Evolutionary conservation across 2,797 vertebrate species (phyloP).

Genomic region (Acanthurus leucopareius): DNA sequence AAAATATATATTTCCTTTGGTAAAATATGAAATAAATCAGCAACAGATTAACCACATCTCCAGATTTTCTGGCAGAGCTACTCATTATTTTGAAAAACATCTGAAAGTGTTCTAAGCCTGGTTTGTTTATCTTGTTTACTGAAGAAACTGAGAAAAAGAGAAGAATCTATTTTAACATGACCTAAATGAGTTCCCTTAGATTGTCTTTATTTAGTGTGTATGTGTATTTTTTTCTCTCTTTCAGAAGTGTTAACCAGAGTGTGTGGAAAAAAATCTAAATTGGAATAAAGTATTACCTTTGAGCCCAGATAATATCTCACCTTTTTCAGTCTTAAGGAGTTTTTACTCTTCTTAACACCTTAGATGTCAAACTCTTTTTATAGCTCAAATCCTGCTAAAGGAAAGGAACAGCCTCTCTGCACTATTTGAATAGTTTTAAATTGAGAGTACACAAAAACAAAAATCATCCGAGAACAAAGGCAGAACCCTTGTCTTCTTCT

Average conservation of each 20-base stretch:
- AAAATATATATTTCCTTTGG: no score
- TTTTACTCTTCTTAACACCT: conserved; percentile 4
- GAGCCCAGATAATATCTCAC: conserved; percentile 17
- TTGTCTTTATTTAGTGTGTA: background rate
- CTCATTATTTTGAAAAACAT: conserved; percentile 5
- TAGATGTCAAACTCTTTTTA: conserved; percentile 14
- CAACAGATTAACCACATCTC: background rate
- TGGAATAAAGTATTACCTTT: conserved; percentile 5
- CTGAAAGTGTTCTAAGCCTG: conserved; percentile 6
- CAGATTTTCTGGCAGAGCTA: background rate
- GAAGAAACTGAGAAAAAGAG: background rate
- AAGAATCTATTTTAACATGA: conserved; percentile 24
- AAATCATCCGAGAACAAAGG: conserved; percentile 20
- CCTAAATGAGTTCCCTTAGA: conserved; percentile 15
- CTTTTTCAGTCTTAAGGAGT: conserved; percentile 5
- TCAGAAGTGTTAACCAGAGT: conserved; percentile 1
- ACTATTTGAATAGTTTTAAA: conserved; percentile 8
- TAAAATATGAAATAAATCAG: no score
- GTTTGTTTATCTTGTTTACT: conserved; percentile 22
- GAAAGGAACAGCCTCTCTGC: background rate
- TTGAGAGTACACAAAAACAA: conserved; percentile 15
- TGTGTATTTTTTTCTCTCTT: background rate
- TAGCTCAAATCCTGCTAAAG: background rate
- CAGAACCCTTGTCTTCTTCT: background rate
- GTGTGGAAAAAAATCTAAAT: background rate